A percentile compares a stretch with the other conserved stretches of the same genome.
Conservation (phyloP, 2,113 vertebrate species). For the Hypomesus transpacificus region DNA sequence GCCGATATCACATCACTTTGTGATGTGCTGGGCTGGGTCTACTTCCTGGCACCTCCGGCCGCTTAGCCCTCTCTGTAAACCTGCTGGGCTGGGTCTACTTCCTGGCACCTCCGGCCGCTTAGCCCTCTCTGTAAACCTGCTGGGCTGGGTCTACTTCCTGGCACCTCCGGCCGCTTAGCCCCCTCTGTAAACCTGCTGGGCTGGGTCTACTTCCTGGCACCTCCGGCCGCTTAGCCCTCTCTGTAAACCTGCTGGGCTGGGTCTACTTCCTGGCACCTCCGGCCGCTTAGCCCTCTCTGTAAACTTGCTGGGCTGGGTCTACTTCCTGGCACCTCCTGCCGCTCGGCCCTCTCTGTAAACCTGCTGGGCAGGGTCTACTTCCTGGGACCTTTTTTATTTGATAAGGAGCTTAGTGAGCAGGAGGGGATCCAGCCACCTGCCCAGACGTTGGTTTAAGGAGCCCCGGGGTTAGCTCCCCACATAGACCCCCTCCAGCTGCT, state of each 20-base stretch:
- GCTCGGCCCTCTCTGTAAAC: not conserved
- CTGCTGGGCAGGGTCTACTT: not conserved
- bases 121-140: not conserved
- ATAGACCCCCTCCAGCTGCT: conserved; percentile 12
- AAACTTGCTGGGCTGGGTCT: too few species aligned
- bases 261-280: too few species aligned
- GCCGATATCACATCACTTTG: not conserved
- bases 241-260: not conserved
- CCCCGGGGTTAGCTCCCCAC: conserved; percentile 28
- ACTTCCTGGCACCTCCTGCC: not conserved
- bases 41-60: too few species aligned
- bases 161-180: too few species aligned
- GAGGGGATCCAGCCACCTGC: not conserved
- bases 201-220: not conserved
- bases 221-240: not conserved
- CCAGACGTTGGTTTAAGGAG: conserved; percentile 2
- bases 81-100: not conserved
- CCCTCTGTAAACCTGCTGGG: too few species aligned
- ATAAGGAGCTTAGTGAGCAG: not conserved
- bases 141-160: too few species aligned
- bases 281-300: too few species aligned
- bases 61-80: too few species aligned
- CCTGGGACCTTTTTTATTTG: not conserved
- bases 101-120: not conserved
- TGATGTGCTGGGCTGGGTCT: too few species aligned